These are phyloP conservation scores for Sminthurides aquaticus DNA, from an alignment of 2,888 invertebrate genomes.

Conservation along the genomic window DNA sequence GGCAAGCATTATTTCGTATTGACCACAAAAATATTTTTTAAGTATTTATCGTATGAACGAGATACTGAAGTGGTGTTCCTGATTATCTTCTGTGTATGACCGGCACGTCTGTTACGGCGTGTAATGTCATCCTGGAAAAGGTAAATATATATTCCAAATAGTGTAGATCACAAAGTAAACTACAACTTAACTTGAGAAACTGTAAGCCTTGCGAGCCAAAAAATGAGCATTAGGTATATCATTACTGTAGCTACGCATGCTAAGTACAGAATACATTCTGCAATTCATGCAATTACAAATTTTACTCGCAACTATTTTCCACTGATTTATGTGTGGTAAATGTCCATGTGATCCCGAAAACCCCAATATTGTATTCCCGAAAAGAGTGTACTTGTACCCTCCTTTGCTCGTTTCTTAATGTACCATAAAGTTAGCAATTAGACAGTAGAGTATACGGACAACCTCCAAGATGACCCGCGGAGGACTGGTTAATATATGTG, in stretches of 20 bases:
- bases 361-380: neutral
- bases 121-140: too few species aligned
- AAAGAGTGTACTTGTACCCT: too few species aligned
- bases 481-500: neutral
- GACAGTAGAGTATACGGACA: neutral
- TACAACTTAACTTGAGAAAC: neutral
- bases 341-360: too few species aligned
- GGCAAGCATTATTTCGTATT: neutral
- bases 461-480: neutral
- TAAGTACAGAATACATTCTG: too few species aligned
- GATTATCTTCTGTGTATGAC: neutral
- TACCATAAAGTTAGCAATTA: neutral
- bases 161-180: too few species aligned
- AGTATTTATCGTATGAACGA: neutral
- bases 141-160: too few species aligned
- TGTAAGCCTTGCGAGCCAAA: neutral
- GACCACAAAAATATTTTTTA: neutral
- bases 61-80: neutral
- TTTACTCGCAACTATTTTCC: neutral
- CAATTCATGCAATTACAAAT: too few species aligned
- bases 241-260: too few species aligned
- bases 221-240: too few species aligned
- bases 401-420: neutral
- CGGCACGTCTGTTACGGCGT: too few species aligned
- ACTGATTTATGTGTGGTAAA: neutral